Evolutionary conservation across 2,797 vertebrate species (phyloP), one percentile per base, ranked within the genome.

Genomic region (Pogoniulus pusillus): DNA sequence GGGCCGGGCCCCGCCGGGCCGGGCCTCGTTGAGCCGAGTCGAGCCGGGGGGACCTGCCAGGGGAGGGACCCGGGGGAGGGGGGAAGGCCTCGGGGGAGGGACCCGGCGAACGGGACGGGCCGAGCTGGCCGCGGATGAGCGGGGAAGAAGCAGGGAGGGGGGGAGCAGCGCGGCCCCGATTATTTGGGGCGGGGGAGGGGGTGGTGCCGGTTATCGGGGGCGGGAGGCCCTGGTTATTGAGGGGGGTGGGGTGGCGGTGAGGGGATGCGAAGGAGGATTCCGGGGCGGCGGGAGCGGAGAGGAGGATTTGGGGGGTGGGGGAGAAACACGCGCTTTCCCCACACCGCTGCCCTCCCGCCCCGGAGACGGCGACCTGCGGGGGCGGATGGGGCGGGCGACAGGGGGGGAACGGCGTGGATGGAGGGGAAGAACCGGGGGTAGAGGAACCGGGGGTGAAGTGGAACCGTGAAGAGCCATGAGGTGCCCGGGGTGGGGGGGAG

Each of bases 41-140:
- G 88, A 95, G 95, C 94, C 89, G 95, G 94, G 95, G 95, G 94
- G 96, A 93, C 95, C 93, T 92, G 90, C 95, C 96, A 95, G 94
- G 94, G 91, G 94, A 95, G 96, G 96, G 79, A 77, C 79, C 94
- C 94, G 94, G 95, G 96, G 96, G 91, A 94, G 94, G 94, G 95
- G 94, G 96, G 94, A 93, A 91, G 93, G 95, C 93, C 93, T 84
- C 89, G 95, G 95, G 94, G 92, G 95, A 95, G 91, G 95, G 80
- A 62, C 81, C 54, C 62, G 75, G 55, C 39, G 60, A 47, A 14
- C 35, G 72, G 37, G 45, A 13, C 39, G 39, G 39, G 39, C 39
- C 39, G 39, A 39, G 39, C 39, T 15, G 15, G 39, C 39, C 39
- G 39, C 39, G 14, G 39, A 39, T 16, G 39, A 39, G 39, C 39